Evolutionary conservation across 1,140 invertebrate genomes (phyloP).

Genomic region (Mamestra configurata): DNA sequence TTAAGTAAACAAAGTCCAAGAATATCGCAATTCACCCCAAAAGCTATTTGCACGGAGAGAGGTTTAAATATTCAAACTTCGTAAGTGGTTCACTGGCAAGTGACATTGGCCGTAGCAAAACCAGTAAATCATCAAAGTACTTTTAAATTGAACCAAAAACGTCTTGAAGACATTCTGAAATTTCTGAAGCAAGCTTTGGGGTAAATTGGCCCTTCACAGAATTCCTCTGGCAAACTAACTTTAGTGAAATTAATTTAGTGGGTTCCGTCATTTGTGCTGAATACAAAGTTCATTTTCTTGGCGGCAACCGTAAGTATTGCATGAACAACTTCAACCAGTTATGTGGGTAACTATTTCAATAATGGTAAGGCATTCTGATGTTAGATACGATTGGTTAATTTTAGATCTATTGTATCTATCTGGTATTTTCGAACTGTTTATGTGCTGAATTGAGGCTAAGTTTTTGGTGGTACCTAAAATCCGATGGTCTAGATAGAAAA

Average conservation of each 20-base stretch:
- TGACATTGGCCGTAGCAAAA: slow-evolving; percentile 33
- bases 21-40: slow-evolving; percentile 7
- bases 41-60: slow-evolving; percentile 35
- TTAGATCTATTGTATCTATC: not conserved
- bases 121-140: slow-evolving; percentile 50
- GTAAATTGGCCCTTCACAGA: slow-evolving; percentile 54
- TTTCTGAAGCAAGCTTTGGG: not conserved
- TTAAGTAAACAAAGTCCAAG: slow-evolving; percentile 23
- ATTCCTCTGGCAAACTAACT: slow-evolving; percentile 54
- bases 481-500: too few species aligned
- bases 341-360: slow-evolving; percentile 43
- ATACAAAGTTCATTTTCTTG: slow-evolving; percentile 57
- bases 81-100: slow-evolving; percentile 39
- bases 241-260: slow-evolving; percentile 58
- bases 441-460: not conserved
- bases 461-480: too few species aligned
- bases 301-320: slow-evolving; percentile 42
- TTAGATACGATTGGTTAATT: not conserved
- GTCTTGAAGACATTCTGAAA: slow-evolving; percentile 49
- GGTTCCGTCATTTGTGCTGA: slow-evolving; percentile 50
- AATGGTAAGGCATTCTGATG: slow-evolving; percentile 16
- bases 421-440: not conserved
- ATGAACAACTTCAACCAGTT: slow-evolving; percentile 49
- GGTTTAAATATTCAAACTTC: slow-evolving; percentile 49
- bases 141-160: slow-evolving; percentile 50